Conservation (phyloP, 2,797 vertebrate species). For the Delichon dasypus region DNA sequence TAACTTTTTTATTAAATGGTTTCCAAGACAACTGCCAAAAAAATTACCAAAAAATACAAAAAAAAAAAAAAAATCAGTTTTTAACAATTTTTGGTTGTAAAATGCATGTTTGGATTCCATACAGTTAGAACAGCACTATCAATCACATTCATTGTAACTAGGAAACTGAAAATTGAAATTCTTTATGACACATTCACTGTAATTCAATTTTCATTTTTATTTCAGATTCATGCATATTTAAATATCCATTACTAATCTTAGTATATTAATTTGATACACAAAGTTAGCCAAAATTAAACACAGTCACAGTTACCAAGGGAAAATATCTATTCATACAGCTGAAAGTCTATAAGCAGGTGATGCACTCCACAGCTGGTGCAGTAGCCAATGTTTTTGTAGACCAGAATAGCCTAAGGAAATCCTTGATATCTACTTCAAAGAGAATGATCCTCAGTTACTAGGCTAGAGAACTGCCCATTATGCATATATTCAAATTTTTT, state of each 20-base stretch:
- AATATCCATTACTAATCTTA: neutral
- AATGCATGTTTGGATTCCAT: neutral
- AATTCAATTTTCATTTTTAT: slow-evolving; percentile 17
- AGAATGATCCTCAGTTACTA: neutral
- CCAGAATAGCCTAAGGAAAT: neutral
- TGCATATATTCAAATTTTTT: neutral
- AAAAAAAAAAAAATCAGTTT: too few relatives aligned
- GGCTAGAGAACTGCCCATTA: neutral
- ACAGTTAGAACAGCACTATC: neutral
- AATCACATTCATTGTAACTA: neutral
- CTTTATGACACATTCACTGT: neutral
- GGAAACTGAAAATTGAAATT: neutral
- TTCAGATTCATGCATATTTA: neutral
- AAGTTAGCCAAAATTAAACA: neutral
- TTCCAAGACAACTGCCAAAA: neutral
- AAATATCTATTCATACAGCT: neutral
- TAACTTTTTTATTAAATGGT: neutral
- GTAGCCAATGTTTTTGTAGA: neutral
- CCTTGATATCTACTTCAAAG: neutral
- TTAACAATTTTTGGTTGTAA: neutral
- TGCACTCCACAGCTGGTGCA: neutral
- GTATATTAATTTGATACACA: neutral
- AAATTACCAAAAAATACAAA: too few relatives aligned
- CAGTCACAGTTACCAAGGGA: neutral
- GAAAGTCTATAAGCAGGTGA: neutral